These are phyloP conservation scores for Bolinopsis microptera DNA, from an alignment of 37 sponge, comb jelly and placozoan species.

Conservation along the genomic window DNA sequence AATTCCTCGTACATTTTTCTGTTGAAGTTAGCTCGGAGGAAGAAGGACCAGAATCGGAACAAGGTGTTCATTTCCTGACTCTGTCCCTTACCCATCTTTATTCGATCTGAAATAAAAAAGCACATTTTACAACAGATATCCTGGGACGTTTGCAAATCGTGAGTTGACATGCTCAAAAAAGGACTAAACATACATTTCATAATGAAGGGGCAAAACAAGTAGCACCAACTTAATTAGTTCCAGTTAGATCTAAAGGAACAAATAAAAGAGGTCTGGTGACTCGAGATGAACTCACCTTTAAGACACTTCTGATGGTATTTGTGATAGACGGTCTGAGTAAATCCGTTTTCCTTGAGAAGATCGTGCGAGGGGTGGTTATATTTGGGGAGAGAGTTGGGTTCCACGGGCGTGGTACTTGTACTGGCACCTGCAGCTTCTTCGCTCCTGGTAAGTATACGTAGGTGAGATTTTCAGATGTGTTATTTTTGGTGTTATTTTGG, in stretches of 20 bases:
- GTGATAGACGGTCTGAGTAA: slow-evolving; percentile 90
- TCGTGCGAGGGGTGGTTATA: slow-evolving; percentile 98
- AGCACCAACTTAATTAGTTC: too few species aligned
- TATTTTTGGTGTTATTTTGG: too few species aligned
- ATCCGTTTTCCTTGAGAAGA: slow-evolving; percentile 96
- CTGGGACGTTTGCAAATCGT: too few species aligned
- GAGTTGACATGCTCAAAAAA: too few species aligned
- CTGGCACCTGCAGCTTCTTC: not conserved
- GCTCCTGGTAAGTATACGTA: slow-evolving; percentile 19
- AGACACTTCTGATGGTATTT: slow-evolving; percentile 90
- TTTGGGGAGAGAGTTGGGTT: slow-evolving; percentile 80
- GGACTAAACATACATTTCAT: too few species aligned
- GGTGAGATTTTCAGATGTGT: not conserved
- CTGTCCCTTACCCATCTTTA: slow-evolving; percentile 80
- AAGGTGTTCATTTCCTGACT: slow-evolving; percentile 98
- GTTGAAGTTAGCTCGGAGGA: slow-evolving; percentile 94
- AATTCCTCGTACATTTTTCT: slow-evolving; percentile 99
- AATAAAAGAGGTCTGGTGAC: not conserved
- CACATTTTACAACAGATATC: not conserved
- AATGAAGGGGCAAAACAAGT: too few species aligned
- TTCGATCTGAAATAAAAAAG: slow-evolving; percentile 89
- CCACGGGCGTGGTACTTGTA: not conserved
- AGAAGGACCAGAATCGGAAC: slow-evolving; percentile 99
- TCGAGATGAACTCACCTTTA: slow-evolving; percentile 74
- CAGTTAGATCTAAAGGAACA: too few species aligned